Conservation (phyloP, 1,140 invertebrate genomes). For the Drosophila kikkawai region DNA sequence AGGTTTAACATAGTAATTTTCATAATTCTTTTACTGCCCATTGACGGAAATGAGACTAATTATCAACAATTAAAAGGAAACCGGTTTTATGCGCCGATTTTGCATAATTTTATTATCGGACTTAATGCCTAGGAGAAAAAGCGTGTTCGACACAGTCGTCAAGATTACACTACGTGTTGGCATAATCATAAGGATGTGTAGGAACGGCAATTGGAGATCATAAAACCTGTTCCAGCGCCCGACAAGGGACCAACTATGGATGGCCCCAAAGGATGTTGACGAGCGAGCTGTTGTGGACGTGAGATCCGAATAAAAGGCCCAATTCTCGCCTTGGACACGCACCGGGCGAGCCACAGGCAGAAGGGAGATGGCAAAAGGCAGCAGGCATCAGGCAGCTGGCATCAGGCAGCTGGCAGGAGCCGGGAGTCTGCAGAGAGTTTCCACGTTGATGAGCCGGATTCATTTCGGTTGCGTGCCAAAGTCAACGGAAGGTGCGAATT, state of each 20-base stretch:
- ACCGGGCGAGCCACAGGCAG: conserved; percentile 4
- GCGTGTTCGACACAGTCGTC: background rate
- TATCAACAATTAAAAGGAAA: conserved; percentile 11
- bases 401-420: background rate
- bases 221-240: conserved; percentile 20
- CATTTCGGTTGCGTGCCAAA: conserved; percentile 59
- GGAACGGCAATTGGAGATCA: conserved; percentile 35
- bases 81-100: conserved; percentile 9
- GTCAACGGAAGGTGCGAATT: conserved; percentile 46
- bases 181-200: conserved; percentile 25
- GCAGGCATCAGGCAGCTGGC: conserved; percentile 11
- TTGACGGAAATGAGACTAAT: background rate
- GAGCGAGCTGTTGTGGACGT: conserved; percentile 37
- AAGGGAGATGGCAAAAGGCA: conserved; percentile 32
- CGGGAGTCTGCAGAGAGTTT: conserved; percentile 51
- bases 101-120: conserved; percentile 26
- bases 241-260: conserved; percentile 8
- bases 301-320: conserved; percentile 32
- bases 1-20: no score
- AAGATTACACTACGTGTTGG: conserved; percentile 32
- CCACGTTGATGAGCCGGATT: conserved; percentile 63
- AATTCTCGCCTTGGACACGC: conserved; percentile 49
- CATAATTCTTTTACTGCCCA: background rate
- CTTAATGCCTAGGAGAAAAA: background rate
- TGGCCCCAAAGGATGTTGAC: conserved; percentile 16